Evolutionary conservation across 2,888 invertebrate species (phyloP), one percentile per base, ranked within the genome.

Genomic region (Rhimphoctona megacephalus): DNA sequence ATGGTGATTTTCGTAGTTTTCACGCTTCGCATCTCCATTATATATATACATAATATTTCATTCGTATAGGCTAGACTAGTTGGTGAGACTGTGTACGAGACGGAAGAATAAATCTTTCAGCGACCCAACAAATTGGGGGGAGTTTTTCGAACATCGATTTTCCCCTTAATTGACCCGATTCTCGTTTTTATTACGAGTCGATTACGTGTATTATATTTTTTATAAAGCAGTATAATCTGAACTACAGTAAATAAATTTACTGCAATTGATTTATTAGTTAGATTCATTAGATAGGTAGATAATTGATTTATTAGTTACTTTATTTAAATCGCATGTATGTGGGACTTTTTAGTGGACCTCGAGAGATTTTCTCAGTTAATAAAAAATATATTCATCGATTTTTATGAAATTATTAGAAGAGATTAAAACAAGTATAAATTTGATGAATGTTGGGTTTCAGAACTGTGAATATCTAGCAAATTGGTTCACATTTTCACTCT

Each of bases 1-100:
- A 90, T 90, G 90, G 91, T 91, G 88, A 90, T 90, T 89, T 91
- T 90, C 89, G 87, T 89, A 85, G 84, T 89, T 90, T 90, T 81
- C 88, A 87, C 86, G 80, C 84, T 84, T 64, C 70, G 66, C 25
- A 72, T 61, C 74, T 72, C 76, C 30, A 39, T 81, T 74, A 69
- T 77, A 46, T 64, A 25, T 57, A 25, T n/a, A 49, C 22, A 39
- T 25, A 57, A 66, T 74, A 46, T 77, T 70, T 83, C 52, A 73
- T 78, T 83, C 76, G 78, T 46, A 77, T 30, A 49, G 46, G 64
- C 49, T 43, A 67, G 67, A 57, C 72, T 54, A 14, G 33, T 22
- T 73, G 46, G 77, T 61, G 33, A 25, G 36, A 80, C n/a, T 73
- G 1, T 52, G 49, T 39, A 76, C 25, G 36, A 85, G 25, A 54